Evolutionary conservation across 2,888 invertebrate species (phyloP).

Genomic region (Polyommatus iphigenia): DNA sequence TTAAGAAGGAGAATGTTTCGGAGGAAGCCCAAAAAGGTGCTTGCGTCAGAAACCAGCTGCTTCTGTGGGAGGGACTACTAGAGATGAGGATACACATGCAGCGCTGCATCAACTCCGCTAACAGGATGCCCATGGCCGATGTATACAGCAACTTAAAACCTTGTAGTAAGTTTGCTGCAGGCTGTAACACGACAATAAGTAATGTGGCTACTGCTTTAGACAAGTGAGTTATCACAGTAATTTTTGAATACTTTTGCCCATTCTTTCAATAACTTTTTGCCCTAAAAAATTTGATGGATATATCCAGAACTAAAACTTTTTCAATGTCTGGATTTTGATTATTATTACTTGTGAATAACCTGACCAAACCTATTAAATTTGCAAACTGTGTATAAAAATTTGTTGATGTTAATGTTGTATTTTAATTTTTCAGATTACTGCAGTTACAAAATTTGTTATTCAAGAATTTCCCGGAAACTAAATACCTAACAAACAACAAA

Average conservation of each 20-base stretch:
- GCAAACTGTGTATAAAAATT: too few species aligned
- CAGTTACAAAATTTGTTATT: conserved; percentile 71
- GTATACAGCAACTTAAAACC: conserved; percentile 69
- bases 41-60: conserved; percentile 85
- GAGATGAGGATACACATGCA: conserved; percentile 94
- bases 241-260: conserved; percentile 12
- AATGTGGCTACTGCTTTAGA: conserved; percentile 82
- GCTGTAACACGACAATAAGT: conserved; percentile 72
- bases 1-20: conserved; percentile 76
- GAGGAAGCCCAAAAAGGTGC: conserved; percentile 83
- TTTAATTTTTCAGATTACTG: conserved; percentile 60
- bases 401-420: neutral
- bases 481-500: conserved; percentile 64
- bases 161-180: conserved; percentile 74
- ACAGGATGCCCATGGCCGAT: conserved; percentile 87
- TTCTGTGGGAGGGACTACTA: conserved; percentile 91
- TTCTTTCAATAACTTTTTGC: neutral
- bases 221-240: conserved; percentile 63
- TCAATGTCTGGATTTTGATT: neutral
- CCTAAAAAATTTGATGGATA: neutral
- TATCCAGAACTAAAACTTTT: neutral
- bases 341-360: too few species aligned
- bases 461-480: conserved; percentile 85
- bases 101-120: conserved; percentile 86
- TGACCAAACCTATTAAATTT: too few species aligned